Percentiles rank a stretch among this genome's conserved stretches.
Evolutionary conservation across 2,113 vertebrate genomes (phyloP).

Genomic region (Hippocampus mohnikei): DNA sequence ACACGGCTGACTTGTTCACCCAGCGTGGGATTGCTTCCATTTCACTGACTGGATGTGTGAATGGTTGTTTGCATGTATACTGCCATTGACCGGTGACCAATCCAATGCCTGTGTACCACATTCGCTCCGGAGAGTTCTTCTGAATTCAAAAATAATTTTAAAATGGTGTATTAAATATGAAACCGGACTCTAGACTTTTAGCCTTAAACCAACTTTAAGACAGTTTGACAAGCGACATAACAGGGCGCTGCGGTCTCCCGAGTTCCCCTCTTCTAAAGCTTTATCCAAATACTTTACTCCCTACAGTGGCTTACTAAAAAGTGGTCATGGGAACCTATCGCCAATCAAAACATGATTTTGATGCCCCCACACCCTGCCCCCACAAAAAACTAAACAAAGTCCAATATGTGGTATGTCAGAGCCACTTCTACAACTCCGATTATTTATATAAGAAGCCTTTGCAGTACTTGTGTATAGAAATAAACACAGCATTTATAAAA

Average conservation of each 20-base stretch:
- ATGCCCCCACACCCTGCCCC: neutral
- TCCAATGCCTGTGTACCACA: too few species aligned
- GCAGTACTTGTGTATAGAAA: neutral
- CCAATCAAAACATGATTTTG: slow-evolving; percentile 1
- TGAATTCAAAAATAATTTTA: too few species aligned
- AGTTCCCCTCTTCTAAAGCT: neutral
- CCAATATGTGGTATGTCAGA: neutral
- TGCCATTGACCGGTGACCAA: too few species aligned
- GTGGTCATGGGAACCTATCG: slow-evolving; percentile 1
- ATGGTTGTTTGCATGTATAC: neutral
- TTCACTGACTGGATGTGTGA: neutral
- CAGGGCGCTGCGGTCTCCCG: neutral
- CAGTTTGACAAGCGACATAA: neutral
- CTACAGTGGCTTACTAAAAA: neutral
- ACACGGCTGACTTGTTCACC: neutral
- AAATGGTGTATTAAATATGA: too few species aligned
- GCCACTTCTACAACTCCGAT: neutral
- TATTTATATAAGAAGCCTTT: neutral
- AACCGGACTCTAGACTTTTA: neutral
- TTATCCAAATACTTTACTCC: slow-evolving; percentile 8
- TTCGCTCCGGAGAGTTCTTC: too few species aligned
- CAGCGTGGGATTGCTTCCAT: neutral
- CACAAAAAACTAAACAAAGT: neutral
- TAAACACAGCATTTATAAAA: neutral
- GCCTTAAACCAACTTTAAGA: neutral